Evolutionary conservation across 2,113 vertebrate genomes (phyloP).

Genomic region (Colius striatus): DNA sequence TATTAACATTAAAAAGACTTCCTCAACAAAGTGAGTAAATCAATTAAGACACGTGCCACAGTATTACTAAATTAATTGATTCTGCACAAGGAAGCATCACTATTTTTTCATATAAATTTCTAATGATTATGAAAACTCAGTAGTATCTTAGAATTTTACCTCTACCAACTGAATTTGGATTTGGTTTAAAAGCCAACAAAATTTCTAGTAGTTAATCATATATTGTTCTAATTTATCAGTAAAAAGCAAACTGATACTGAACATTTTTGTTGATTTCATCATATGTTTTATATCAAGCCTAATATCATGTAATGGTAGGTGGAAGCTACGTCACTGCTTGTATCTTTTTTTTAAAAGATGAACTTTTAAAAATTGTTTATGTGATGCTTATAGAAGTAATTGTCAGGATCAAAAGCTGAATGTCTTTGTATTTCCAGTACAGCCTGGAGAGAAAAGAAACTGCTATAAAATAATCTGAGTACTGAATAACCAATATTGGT

Average conservation of each 20-base stretch:
- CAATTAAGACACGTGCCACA: background rate
- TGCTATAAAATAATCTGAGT: background rate
- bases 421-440: background rate
- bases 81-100: background rate
- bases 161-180: background rate
- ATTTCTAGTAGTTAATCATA: background rate
- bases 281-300: background rate
- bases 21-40: constrained; percentile 38
- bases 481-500: background rate
- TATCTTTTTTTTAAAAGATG: background rate
- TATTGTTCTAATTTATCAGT: background rate
- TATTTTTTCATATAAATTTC: background rate
- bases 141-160: background rate
- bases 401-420: background rate
- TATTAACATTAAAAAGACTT: background rate
- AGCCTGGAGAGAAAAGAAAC: background rate
- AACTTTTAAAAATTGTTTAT: background rate
- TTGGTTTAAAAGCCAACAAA: background rate
- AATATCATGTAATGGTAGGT: background rate
- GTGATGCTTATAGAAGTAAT: background rate
- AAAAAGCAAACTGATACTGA: constrained; percentile 3
- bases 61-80: constrained; percentile 1
- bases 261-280: background rate
- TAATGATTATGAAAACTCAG: background rate
- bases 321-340: background rate